A percentile compares a stretch with the other conserved stretches of the same genome.
Evolutionary conservation across 1,140 invertebrate species (phyloP).

Genomic region (Drosophila triauraria): DNA sequence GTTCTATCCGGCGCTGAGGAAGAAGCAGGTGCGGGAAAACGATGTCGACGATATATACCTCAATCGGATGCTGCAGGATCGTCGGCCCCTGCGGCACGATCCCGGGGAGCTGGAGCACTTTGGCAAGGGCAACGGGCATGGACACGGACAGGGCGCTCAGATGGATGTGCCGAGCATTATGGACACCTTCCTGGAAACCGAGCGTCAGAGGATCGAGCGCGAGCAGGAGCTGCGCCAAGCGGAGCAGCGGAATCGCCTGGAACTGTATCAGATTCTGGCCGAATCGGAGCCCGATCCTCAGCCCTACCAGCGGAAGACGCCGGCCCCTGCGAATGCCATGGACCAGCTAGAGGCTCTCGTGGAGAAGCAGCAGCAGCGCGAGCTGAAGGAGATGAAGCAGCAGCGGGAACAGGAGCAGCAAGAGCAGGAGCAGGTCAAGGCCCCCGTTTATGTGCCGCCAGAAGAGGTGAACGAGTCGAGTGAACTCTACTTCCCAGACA

Average conservation of each 20-base stretch:
- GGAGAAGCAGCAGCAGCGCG: conserved; percentile 66
- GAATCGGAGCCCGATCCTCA: conserved; percentile 81
- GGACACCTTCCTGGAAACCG: conserved; percentile 76
- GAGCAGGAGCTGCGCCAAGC: conserved; percentile 59
- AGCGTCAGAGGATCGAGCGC: conserved; percentile 70
- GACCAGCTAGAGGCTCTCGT: conserved; percentile 75
- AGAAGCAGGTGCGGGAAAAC: conserved; percentile 56
- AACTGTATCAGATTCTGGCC: conserved; percentile 79
- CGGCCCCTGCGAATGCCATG: conserved; percentile 54
- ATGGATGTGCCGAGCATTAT: conserved; percentile 72
- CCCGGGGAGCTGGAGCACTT: conserved; percentile 73
- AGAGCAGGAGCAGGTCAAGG: conserved; percentile 38
- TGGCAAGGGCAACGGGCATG: conserved; percentile 64
- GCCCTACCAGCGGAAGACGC: conserved; percentile 70
- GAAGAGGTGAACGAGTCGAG: conserved; percentile 79
- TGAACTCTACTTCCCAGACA: conserved; percentile 78
- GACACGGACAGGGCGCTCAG: conserved; percentile 55
- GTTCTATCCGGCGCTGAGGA: conserved; percentile 86
- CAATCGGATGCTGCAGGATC: conserved; percentile 72
- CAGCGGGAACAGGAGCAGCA: conserved; percentile 32
- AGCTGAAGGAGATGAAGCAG: conserved; percentile 38
- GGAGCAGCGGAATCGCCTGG: conserved; percentile 63
- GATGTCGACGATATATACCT: conserved; percentile 43
- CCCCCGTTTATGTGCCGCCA: conserved; percentile 64
- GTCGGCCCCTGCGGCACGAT: conserved; percentile 70